A percentile compares a stretch with the other conserved stretches of the same genome.
Conservation (phyloP, 2,113 vertebrate species). For the Psilopogon haemacephalus region DNA sequence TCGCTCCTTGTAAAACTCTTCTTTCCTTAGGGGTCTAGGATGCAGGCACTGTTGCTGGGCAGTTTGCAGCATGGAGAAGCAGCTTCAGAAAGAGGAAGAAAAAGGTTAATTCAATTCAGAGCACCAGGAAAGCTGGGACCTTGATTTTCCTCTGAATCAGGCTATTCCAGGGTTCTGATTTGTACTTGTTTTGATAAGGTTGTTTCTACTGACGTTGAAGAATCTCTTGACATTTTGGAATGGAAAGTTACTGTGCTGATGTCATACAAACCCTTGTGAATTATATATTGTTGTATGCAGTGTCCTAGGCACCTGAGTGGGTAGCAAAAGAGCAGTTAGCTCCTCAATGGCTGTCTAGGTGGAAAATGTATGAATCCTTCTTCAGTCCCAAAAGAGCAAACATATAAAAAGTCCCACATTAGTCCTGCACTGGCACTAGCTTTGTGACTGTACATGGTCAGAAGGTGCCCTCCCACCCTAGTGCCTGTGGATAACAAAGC, state of each 20-base stretch:
- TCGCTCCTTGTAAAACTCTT: neutral
- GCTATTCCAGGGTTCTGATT: neutral
- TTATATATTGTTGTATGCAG: slow-evolving; percentile 15
- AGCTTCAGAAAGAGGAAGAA: neutral
- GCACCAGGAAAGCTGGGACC: neutral
- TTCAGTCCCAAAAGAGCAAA: neutral
- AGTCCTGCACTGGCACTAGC: neutral
- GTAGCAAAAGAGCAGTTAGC: neutral
- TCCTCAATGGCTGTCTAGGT: neutral
- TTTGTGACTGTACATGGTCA: neutral
- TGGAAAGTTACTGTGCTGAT: neutral
- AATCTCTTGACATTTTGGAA: slow-evolving; percentile 27
- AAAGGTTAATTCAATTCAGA: neutral
- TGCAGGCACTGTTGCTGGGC: neutral
- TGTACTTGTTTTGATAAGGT: neutral
- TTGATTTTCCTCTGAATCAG: neutral
- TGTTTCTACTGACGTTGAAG: neutral
- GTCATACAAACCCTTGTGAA: neutral
- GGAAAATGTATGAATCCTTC: neutral
- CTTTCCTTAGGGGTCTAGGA: neutral
- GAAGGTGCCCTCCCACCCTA: neutral
- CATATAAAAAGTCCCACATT: neutral
- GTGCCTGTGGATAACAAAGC: neutral
- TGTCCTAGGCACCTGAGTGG: neutral
- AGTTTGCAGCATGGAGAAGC: neutral